Conservation (phyloP, 2,888 invertebrate genomes). For the Disparrhopalites patrizii region DNA sequence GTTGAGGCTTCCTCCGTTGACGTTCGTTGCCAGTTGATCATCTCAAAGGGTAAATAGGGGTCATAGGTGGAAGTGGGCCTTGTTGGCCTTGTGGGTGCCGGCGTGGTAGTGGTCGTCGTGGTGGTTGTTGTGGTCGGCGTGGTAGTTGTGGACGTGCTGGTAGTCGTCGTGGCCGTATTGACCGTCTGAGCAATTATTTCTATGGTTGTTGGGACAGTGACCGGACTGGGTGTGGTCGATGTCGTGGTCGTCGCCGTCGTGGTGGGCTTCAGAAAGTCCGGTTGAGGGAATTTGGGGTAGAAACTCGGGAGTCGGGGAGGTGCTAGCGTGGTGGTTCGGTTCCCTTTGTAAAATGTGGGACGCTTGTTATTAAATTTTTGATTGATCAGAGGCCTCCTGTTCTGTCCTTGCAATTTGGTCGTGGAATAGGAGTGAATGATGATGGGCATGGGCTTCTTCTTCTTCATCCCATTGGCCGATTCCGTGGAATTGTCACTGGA, state of each 20-base stretch:
- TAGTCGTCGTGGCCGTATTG: constrained; percentile 21
- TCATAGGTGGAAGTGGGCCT: constrained; percentile 20
- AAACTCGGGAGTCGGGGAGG: constrained; percentile 45
- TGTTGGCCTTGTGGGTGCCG: constrained; percentile 8
- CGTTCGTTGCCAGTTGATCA: constrained; percentile 23
- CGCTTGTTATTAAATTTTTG: constrained; percentile 42
- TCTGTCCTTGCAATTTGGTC: constrained; percentile 44
- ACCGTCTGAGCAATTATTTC: constrained; percentile 19
- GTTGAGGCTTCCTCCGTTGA: constrained; percentile 1
- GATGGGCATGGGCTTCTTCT: constrained; percentile 41
- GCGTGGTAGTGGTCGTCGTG: constrained; percentile 17
- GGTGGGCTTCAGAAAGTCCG: constrained; percentile 15
- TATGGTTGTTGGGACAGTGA: constrained; percentile 12
- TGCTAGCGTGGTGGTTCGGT: constrained; percentile 40
- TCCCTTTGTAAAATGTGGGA: constrained; percentile 46
- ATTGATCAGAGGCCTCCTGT: constrained; percentile 35
- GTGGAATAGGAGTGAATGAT: constrained; percentile 46
- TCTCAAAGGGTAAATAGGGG: constrained; percentile 23
- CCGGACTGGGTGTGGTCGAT: constrained; percentile 3
- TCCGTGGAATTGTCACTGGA: constrained; percentile 33
- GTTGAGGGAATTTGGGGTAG: constrained; percentile 34
- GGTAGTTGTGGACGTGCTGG: constrained; percentile 25
- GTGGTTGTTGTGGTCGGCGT: constrained; percentile 21
- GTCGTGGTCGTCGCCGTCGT: constrained; percentile 28
- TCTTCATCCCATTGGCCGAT: constrained; percentile 9